These are phyloP conservation scores for Euplexia lucipara DNA, from an alignment of 2,888 invertebrate genomes.

Conservation along the genomic window DNA sequence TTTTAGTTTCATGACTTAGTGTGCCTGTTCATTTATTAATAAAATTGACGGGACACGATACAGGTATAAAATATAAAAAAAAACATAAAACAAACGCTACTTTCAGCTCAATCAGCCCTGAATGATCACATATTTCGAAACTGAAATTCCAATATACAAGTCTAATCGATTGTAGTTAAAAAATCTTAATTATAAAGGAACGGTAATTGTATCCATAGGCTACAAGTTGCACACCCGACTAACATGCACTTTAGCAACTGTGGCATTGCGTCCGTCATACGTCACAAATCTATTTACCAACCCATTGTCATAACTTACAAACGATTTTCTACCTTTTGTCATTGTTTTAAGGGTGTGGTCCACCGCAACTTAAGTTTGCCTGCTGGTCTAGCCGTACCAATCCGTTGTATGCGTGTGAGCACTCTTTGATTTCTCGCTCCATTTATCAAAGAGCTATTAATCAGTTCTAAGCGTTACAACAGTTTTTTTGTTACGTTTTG, in stretches of 20 bases:
- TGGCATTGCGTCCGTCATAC: slow-evolving; percentile 74
- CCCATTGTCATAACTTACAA: slow-evolving; percentile 7
- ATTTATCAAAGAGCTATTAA: slow-evolving; percentile 82
- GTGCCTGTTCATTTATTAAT: too few relatives aligned
- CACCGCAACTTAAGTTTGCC: slow-evolving; percentile 45
- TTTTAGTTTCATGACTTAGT: too few relatives aligned
- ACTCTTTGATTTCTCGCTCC: slow-evolving; percentile 85
- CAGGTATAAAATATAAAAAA: too few relatives aligned
- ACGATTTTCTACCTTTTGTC: slow-evolving; percentile 40
- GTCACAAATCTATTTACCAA: slow-evolving; percentile 65
- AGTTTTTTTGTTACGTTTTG: slow-evolving; percentile 69
- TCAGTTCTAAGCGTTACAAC: slow-evolving; percentile 78
- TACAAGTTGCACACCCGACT: slow-evolving; percentile 74
- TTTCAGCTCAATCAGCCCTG: slow-evolving; percentile 32
- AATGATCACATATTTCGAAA: slow-evolving; percentile 45
- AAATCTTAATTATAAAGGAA: slow-evolving; percentile 71
- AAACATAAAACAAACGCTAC: too few relatives aligned
- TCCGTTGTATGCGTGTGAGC: slow-evolving; percentile 72
- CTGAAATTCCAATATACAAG: slow-evolving; percentile 35
- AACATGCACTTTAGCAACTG: slow-evolving; percentile 77
- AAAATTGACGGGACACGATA: too few relatives aligned
- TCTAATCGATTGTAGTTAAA: slow-evolving; percentile 53
- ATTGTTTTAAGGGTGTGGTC: slow-evolving; percentile 40
- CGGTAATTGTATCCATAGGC: slow-evolving; percentile 71
- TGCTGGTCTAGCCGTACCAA: slow-evolving; percentile 61